Base-by-base conservation (phyloP, 2,888 invertebrate genomes). In the Ernsta delagoae region DNA sequence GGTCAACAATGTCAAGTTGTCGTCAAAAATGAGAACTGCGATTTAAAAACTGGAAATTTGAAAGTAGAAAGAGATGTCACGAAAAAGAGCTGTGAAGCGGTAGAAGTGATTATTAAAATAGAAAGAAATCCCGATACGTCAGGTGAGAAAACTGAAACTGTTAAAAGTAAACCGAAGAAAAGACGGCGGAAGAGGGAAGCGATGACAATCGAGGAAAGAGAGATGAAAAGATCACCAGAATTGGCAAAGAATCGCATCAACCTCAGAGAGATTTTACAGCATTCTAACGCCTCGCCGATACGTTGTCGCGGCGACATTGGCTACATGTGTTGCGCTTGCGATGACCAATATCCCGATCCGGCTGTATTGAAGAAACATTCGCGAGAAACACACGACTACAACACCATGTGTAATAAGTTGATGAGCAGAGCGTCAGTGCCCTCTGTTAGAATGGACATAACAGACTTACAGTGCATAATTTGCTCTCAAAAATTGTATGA, bases 281-380 rank as follows among this genome's bases (percentile, higher is more conserved):
- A 82, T 64, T 87, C 88, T 0, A 88, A 88, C 63, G 87, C 88
- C 0, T 87, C 72, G n/a, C 85, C 83, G 0, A 82, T 88, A n/a
- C 75, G 83, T 61, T 73, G 74, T 34, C 81, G 83, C 65, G 81
- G 82, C 66, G 73, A 75, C 24, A 67, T 73, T 2, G 88, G 87
- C 3, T 87, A 84, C 71, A 79, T 78, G 11, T 88, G 87, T 69
- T 75, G 75, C 0, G 81, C 83, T 43, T 88, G 88, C 45, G 68
- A 75, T 0, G 79, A 81, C 57, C 78, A 81, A 11, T 86, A 76
- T 64, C 77, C 71, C 4, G 78, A 80, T 8, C 79, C 88, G 0
- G 79, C 70, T 0, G 72, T 74, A 4, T 73, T 87, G 11, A 87
- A 87, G 70, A 79, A 78, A 34, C 87, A 87, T 63, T 83, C 82